Evolutionary conservation across 2,888 invertebrate species (phyloP), one percentile per base, ranked within the genome.

Genomic region (Chromoteleia sp.): DNA sequence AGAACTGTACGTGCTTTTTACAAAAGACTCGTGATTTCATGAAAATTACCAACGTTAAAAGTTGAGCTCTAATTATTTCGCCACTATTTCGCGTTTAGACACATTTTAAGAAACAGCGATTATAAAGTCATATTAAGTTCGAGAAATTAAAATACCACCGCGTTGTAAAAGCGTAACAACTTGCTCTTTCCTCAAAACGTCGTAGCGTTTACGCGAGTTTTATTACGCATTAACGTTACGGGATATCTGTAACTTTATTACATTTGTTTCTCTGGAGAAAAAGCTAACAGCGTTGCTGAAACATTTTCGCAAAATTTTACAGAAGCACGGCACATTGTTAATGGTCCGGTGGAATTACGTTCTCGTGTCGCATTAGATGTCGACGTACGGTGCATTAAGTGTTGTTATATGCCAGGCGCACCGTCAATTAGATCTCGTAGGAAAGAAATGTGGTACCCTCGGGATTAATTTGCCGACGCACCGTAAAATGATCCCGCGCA

Each of bases 351-450:
- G 52, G 7, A 30, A 48, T 48, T 48, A 48, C 25, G 25, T 48
- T 25, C 48, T 25, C 12, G 0, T 48, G 48, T 48, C 48, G 25
- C 48, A 48, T 48, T 48, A 48, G 4, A 25, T 7, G 21, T n/a
- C 14, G 7, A 14, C 15, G 15, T 30, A 30, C 30, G 30, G 14
- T 3, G 30, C 8, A 10, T 29, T 52, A 29, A 52, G 30, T 30
- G 52, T 52, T 8, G 52, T 30, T 45, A 10, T 17, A 14, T 52
- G 10, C 17, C 19, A 19, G 10, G 45, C 17, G 45, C 10, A 45
- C 45, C 25, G 52, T 52, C 30, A 52, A 29, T 52, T 52, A 52
- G 14, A 48, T 45, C 43, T 45, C 17, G 43, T 29, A 6, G 14
- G 15, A 52, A 52, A 29, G 19, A 29, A 52, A 17, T 52, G 30